Evolutionary conservation across 2,797 vertebrate species (phyloP).

Genomic region (Oreonectes daqikongensis): DNA sequence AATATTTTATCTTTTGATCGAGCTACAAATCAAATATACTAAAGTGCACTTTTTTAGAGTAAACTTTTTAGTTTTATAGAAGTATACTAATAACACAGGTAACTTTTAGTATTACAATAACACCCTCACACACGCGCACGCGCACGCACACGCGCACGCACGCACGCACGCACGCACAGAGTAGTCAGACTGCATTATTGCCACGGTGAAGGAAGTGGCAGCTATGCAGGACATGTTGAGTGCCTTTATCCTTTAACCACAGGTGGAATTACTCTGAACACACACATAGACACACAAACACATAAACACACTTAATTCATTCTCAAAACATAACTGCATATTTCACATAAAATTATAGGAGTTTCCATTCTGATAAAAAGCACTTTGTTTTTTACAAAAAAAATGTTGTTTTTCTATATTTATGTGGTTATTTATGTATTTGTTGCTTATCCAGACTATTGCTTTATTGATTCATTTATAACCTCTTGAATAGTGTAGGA

Average conservation of each 20-base stretch:
- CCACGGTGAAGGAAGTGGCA: conserved; percentile 69
- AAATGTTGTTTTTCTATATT: conserved; percentile 53
- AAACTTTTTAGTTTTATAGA: too few relatives aligned
- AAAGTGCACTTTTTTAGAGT: too few relatives aligned
- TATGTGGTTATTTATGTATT: conserved; percentile 37
- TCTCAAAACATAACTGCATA: conserved; percentile 32
- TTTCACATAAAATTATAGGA: conserved; percentile 14
- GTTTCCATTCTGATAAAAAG: conserved; percentile 50
- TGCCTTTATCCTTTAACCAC: conserved; percentile 96
- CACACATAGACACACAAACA: conserved; percentile 53
- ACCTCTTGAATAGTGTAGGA: conserved; percentile 40
- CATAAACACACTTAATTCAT: conserved; percentile 43
- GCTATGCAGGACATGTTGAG: conserved; percentile 83
- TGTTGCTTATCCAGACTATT: conserved; percentile 22
- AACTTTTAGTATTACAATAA: too few relatives aligned
- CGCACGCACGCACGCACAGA: conserved; percentile 58
- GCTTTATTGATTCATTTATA: conserved; percentile 14
- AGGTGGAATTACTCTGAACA: conserved; percentile 82
- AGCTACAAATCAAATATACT: too few relatives aligned
- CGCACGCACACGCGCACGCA: conserved; percentile 36
- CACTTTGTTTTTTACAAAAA: conserved; percentile 62
- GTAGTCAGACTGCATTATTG: conserved; percentile 71
- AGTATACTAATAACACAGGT: too few relatives aligned
- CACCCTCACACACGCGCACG: conserved; percentile 35
- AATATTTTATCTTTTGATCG: too few relatives aligned